Conservation (phyloP, 1,140 invertebrate genomes). For the Trinorchestia longiramus region DNA sequence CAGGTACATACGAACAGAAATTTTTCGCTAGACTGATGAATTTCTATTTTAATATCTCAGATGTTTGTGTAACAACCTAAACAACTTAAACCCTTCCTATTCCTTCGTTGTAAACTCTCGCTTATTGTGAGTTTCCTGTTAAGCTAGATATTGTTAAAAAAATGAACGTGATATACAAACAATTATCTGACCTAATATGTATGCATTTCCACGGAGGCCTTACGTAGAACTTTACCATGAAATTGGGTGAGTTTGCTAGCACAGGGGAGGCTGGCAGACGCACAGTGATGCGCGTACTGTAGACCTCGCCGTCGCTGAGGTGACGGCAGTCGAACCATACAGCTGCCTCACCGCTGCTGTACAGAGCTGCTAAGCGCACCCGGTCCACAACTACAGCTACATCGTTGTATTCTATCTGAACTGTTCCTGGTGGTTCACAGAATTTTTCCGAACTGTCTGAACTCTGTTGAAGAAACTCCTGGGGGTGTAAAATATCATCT, state of each 20-base stretch:
- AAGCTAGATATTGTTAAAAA: no score
- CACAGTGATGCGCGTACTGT: constrained; percentile 16
- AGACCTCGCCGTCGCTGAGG: constrained; percentile 3
- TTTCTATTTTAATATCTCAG: no score
- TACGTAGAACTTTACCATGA: neutral
- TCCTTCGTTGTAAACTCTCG: no score
- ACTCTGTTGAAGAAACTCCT: neutral
- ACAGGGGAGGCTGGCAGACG: constrained; percentile 15
- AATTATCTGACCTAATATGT: neutral
- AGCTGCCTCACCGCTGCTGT: neutral
- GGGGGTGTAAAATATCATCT: neutral
- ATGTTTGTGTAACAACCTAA: no score
- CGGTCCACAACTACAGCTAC: neutral
- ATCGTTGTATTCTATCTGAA: neutral
- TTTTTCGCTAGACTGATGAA: no score
- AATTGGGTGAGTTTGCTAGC: neutral
- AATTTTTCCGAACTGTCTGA: neutral
- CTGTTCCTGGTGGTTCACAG: neutral
- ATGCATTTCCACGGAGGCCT: no score
- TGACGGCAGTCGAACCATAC: constrained; percentile 40
- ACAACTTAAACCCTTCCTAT: no score
- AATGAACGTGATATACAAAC: neutral
- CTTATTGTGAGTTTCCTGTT: no score
- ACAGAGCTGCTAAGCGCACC: neutral
- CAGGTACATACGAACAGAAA: no score